phyloP scores from a whole-genome alignment of 1,140 invertebrate genomes.

The Bombus impatiens region DNA sequence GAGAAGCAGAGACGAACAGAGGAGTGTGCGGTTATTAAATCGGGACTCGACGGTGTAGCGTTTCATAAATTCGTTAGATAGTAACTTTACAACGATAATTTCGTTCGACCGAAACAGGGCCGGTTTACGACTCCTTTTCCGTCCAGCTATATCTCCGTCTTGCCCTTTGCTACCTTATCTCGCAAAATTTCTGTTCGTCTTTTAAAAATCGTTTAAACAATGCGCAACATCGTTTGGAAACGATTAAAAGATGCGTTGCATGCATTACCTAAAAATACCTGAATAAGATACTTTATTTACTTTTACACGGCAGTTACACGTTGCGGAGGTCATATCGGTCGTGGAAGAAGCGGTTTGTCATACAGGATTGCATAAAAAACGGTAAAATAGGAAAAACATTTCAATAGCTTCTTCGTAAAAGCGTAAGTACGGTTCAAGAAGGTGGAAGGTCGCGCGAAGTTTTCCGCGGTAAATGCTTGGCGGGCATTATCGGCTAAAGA shows the following conservation, averaged over 20 bases:
- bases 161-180: not conserved
- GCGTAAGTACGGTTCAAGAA: not conserved
- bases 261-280: not conserved
- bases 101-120: constrained; percentile 35
- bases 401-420: not conserved
- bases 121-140: constrained; percentile 33
- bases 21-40: constrained; percentile 57
- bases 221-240: too few relatives aligned
- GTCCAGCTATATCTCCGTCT: not conserved
- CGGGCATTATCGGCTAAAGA: not conserved
- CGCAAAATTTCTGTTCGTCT: not conserved
- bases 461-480: not conserved
- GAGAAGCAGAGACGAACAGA: constrained; percentile 1
- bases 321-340: not conserved
- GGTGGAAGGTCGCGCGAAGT: not conserved
- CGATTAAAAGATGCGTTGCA: too few relatives aligned
- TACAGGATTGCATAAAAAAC: not conserved
- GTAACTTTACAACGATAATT: constrained; percentile 61
- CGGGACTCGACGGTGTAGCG: constrained; percentile 46
- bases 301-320: too few relatives aligned
- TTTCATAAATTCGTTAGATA: constrained; percentile 66
- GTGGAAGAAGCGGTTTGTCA: not conserved
- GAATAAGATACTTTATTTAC: not conserved
- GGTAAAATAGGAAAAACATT: not conserved
- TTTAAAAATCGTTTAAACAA: not conserved